These are phyloP conservation scores for Agonum fuliginosum DNA, from an alignment of 2,888 invertebrate species.

Conservation along the genomic window DNA sequence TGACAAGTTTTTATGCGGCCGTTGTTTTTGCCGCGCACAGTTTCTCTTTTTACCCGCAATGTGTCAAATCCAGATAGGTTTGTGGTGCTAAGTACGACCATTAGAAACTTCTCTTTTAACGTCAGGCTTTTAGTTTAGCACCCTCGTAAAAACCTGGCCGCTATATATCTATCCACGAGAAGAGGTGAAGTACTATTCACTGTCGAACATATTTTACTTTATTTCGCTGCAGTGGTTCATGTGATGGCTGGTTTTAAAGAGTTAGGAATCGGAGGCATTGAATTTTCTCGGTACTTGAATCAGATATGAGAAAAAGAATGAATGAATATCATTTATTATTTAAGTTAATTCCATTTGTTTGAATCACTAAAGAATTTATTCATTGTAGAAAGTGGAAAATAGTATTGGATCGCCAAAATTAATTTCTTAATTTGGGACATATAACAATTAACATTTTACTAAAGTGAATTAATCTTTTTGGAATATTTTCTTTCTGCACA, in stretches of 20 bases:
- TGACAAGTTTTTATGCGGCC: slow-evolving; percentile 34
- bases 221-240: slow-evolving; percentile 14
- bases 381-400: no score
- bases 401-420: no score
- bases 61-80: slow-evolving; percentile 54
- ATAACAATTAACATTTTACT: no score
- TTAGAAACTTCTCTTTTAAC: slow-evolving; percentile 51
- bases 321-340: no score
- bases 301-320: no score
- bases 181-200: slow-evolving; percentile 8
- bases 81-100: slow-evolving; percentile 52
- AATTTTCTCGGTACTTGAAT: no score
- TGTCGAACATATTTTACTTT: slow-evolving; percentile 41
- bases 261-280: neutral
- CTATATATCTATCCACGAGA: slow-evolving; percentile 39
- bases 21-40: slow-evolving; percentile 40
- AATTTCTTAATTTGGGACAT: no score
- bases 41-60: slow-evolving; percentile 42
- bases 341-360: no score
- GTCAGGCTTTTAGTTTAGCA: slow-evolving; percentile 50
- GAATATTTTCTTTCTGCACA: no score
- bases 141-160: slow-evolving; percentile 37
- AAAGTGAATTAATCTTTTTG: no score
- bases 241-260: slow-evolving; percentile 30
- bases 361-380: no score